Evolutionary conservation across 2,113 vertebrate genomes (phyloP).

Genomic region (Egretta garzetta): DNA sequence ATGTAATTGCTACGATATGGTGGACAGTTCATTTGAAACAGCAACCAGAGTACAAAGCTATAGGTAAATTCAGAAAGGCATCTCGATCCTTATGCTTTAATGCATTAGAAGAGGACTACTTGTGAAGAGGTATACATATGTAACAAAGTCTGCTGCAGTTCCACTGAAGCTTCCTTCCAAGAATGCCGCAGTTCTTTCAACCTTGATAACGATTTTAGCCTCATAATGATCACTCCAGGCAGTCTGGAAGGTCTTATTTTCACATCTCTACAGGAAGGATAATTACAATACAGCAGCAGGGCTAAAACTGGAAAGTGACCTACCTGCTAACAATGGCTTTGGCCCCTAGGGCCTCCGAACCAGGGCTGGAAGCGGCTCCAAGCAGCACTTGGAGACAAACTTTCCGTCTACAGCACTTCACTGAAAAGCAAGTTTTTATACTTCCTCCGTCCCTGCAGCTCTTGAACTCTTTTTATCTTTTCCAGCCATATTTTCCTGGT

Average conservation of each 20-base stretch:
- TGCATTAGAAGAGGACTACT: background rate
- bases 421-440: background rate
- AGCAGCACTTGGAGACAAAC: background rate
- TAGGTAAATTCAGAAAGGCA: background rate
- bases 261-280: background rate
- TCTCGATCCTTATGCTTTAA: background rate
- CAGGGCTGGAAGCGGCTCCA: background rate
- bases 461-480: background rate
- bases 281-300: background rate
- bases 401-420: background rate
- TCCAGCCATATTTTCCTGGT: background rate
- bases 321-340: conserved; percentile 16
- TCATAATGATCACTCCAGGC: background rate
- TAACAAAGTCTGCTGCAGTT: background rate
- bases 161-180: background rate
- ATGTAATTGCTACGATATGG: rapidly evolving
- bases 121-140: rapidly evolving
- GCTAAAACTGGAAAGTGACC: conserved; percentile 53
- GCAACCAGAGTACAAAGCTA: background rate
- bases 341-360: background rate
- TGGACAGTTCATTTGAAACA: background rate
- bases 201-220: background rate
- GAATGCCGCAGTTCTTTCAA: background rate
- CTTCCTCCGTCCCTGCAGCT: rapidly evolving
- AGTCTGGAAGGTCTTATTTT: background rate